Conservation (phyloP, 2,888 invertebrate species). For the Trissolcus japonicus region DNA sequence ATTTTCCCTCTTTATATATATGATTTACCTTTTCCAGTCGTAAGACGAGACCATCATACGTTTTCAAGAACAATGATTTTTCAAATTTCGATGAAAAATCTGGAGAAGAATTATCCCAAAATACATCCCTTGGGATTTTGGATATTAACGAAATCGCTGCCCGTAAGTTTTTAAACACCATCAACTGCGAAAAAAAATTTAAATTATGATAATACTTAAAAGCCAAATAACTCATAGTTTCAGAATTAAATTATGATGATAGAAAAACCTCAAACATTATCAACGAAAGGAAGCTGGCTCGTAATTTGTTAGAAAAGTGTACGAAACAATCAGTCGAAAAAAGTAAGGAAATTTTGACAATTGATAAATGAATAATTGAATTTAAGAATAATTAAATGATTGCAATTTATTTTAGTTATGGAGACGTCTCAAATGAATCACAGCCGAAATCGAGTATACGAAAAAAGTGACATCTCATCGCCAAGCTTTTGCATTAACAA, state of each 20-base stretch:
- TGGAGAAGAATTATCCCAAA: background rate
- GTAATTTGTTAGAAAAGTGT: constrained; percentile 67
- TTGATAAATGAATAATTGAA: background rate
- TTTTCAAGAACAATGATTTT: constrained; percentile 1
- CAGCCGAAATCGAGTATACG: background rate
- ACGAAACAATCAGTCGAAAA: constrained; percentile 40
- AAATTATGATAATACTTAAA: background rate
- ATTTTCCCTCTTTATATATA: too few relatives aligned
- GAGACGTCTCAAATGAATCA: background rate
- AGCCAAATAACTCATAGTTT: constrained; percentile 4
- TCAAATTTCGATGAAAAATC: constrained; percentile 12
- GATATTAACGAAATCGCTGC: constrained; percentile 36
- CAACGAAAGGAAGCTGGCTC: constrained; percentile 66
- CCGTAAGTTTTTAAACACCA: constrained; percentile 15
- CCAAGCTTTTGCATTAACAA: background rate
- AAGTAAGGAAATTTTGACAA: constrained; percentile 3
- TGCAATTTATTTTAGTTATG: background rate
- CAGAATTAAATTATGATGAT: constrained; percentile 34
- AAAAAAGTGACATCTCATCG: background rate
- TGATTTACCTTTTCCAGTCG: constrained; percentile 18
- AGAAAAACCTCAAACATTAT: constrained; percentile 50
- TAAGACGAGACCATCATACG: constrained; percentile 23
- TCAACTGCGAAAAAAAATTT: background rate
- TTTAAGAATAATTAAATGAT: background rate
- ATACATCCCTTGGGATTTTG: constrained; percentile 29